Evolutionary conservation across 2,113 vertebrate genomes (phyloP), one percentile per base, ranked within the genome.

Genomic region (Brevimyrus niger): DNA sequence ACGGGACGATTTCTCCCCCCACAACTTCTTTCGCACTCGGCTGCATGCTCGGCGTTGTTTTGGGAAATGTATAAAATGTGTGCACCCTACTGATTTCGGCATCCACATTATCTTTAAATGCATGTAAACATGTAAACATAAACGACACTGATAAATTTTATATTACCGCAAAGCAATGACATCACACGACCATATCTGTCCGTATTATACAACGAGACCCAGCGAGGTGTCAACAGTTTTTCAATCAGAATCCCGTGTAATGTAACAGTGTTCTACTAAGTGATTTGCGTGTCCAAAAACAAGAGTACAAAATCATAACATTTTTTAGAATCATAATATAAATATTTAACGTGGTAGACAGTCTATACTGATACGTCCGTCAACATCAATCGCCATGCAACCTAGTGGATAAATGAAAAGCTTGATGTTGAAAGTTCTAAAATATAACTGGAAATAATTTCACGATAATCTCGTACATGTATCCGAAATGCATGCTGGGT

Each of bases 1-100:
- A 92, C 31, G 91, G 92, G 90, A 35, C 48, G 48, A 47, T 55
- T 10, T n/a, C 90, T 73, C 91, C 88, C 88, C 89, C 89, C 61
- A 65, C n/a, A 47, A 35, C 11, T 3, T 55, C 27, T n/a, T 31
- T 35, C 65, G 87, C 61, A 55, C 38, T 82, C 19, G 76, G 13
- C 69, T 38, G 19, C 8, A 47, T 19, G 31, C 21, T 65, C 58
- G 17, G 53, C n/a, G n/a, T 13, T 86, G 2, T 21, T 84, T 80
- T 65, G 17, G 31, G 19, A 73, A 69, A 50, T 69, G 47, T 11
- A 42, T 23, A 31, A 53, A 86, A 47, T 86, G 48, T 51, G 31
- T 31, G n/a, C n/a, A 51, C 3, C 27, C 10, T 13, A n/a, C 47
- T 11, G 46, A 48, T n/a, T 85, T 48, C n/a, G 23, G 42, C 42